Evolutionary conservation across 2,113 vertebrate species (phyloP).

Genomic region (Syngnathus scovelli): DNA sequence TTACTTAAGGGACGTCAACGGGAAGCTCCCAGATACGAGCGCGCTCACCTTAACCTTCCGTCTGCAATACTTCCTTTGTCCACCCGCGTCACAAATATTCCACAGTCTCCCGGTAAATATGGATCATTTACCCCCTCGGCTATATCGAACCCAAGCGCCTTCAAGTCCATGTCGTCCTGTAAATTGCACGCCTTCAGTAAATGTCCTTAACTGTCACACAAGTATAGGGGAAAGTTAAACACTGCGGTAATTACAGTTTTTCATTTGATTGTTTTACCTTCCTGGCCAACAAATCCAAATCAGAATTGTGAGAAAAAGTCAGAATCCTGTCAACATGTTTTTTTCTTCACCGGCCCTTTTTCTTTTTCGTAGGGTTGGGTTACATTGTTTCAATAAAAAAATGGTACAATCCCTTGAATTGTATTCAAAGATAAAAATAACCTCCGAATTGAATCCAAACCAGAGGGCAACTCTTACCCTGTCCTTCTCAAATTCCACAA

Average conservation of each 20-base stretch:
- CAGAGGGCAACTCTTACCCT: conserved; percentile 67
- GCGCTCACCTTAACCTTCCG: conserved; percentile 84
- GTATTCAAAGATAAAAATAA: neutral
- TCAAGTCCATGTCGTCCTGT: conserved; percentile 93
- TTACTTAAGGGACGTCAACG: neutral
- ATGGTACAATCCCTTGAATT: neutral
- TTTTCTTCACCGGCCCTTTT: too few relatives aligned
- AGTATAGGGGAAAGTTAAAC: neutral
- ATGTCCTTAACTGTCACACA: neutral
- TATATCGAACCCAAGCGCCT: conserved; percentile 93
- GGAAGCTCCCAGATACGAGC: neutral
- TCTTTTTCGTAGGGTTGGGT: too few relatives aligned
- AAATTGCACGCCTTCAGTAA: conserved; percentile 18
- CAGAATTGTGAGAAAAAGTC: too few relatives aligned
- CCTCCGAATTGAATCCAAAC: conserved; percentile 2
- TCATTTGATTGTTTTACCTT: too few relatives aligned
- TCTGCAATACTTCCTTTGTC: conserved; percentile 98
- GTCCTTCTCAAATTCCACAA: conserved; percentile 95
- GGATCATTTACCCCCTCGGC: conserved; percentile 94
- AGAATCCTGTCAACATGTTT: neutral
- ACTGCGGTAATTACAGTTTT: neutral
- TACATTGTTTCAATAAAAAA: neutral
- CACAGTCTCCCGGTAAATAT: conserved; percentile 90
- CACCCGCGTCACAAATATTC: conserved; percentile 94
- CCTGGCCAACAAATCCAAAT: too few relatives aligned